phyloP scores from a whole-genome alignment of 1,140 invertebrate genomes.

The Leptinotarsa texana region DNA sequence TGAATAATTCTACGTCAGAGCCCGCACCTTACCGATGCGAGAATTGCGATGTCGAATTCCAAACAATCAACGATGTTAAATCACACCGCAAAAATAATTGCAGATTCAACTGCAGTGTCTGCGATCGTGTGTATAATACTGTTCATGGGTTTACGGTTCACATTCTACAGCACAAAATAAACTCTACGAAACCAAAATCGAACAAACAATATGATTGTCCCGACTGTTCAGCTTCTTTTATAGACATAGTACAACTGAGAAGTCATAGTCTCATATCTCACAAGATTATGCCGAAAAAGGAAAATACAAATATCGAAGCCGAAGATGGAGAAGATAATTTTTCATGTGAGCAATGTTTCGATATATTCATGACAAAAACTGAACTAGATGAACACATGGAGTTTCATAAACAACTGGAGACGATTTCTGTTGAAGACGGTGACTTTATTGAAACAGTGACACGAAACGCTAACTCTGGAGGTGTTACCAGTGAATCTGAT shows the following conservation, averaged over 20 bases:
- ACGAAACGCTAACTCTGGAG: not conserved
- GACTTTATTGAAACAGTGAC: not conserved
- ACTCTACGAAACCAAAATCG: constrained; percentile 58
- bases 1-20: not conserved
- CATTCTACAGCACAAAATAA: constrained; percentile 73
- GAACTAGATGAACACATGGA: constrained; percentile 28
- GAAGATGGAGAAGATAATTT: not conserved
- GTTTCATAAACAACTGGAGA: constrained; percentile 20
- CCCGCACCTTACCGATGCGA: constrained; percentile 43
- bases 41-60: constrained; percentile 60
- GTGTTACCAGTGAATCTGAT: no score
- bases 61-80: constrained; percentile 71
- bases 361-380: constrained; percentile 13
- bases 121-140: constrained; percentile 72
- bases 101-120: constrained; percentile 73
- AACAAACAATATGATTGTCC: constrained; percentile 21
- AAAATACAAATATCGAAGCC: not conserved
- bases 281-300: not conserved
- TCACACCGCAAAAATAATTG: constrained; percentile 75
- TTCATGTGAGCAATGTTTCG: constrained; percentile 26
- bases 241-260: constrained; percentile 25
- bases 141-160: constrained; percentile 56
- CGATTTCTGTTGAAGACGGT: not conserved
- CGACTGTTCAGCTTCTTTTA: constrained; percentile 25
- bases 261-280: constrained; percentile 13